phyloP scores from a whole-genome alignment of 2,888 invertebrate species.

The Arctia plantaginis region DNA sequence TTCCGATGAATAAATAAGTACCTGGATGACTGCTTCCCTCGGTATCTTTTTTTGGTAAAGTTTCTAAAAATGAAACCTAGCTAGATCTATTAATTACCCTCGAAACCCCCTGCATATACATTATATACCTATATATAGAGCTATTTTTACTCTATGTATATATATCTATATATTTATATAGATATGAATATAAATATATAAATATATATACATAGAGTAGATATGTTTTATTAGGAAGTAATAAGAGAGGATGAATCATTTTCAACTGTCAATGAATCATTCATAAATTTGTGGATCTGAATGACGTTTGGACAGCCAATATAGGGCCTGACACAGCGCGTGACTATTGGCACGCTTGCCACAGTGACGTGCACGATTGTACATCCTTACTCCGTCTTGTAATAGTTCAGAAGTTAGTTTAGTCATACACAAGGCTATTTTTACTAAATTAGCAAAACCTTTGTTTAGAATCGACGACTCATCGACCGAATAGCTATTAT shows the following conservation, averaged over 20 bases:
- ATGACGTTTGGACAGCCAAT: constrained; percentile 9
- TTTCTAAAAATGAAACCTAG: too few relatives aligned
- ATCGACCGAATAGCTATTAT: neutral
- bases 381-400: constrained; percentile 28
- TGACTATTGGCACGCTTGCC: constrained; percentile 46
- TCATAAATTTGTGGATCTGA: constrained; percentile 7
- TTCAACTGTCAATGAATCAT: constrained; percentile 6
- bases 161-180: too few relatives aligned
- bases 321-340: constrained; percentile 30
- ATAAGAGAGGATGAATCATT: neutral
- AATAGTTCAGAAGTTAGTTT: constrained; percentile 17
- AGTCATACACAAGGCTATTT: constrained; percentile 20
- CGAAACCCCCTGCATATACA: too few relatives aligned
- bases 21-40: too few relatives aligned
- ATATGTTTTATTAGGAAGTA: neutral
- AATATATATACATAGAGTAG: too few relatives aligned
- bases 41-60: too few relatives aligned
- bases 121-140: too few relatives aligned
- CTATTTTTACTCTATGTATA: too few relatives aligned
- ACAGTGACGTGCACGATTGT: constrained; percentile 33
- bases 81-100: too few relatives aligned
- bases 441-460: constrained; percentile 4
- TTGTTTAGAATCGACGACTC: constrained; percentile 2
- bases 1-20: too few relatives aligned
- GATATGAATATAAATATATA: too few relatives aligned